Conservation (phyloP, 2,797 vertebrate genomes). For the Spatula versicolor region DNA sequence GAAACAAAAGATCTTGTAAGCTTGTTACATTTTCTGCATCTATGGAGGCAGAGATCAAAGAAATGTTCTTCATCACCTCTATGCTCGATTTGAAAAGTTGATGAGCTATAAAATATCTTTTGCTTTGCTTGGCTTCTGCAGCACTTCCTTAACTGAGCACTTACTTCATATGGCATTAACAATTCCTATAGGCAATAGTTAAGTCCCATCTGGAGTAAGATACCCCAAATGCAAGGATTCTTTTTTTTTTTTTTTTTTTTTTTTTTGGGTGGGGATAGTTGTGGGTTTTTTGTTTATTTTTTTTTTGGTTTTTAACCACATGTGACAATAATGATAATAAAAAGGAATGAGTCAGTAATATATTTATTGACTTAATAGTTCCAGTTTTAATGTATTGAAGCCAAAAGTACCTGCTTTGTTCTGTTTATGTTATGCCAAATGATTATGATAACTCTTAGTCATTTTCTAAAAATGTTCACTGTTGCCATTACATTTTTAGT, state of each 20-base stretch:
- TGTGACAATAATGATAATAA: neutral
- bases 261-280: neutral
- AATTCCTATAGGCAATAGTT: conserved; percentile 4
- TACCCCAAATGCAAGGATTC: neutral
- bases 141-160: neutral
- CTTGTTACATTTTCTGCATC: neutral
- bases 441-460: neutral
- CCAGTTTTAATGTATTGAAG: neutral
- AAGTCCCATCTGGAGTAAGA: conserved; percentile 25
- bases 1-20: neutral
- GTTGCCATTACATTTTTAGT: neutral
- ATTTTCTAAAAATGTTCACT: neutral
- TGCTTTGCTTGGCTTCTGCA: neutral
- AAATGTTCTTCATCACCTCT: conserved; percentile 33
- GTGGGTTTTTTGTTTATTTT: neutral
- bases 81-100: conserved; percentile 29
- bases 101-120: conserved; percentile 50
- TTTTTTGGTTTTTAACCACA: neutral
- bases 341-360: conserved; percentile 21
- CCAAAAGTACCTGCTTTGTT: conserved; percentile 27
- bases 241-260: too few relatives aligned
- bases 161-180: neutral
- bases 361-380: conserved; percentile 11
- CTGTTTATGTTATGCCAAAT: conserved; percentile 4
- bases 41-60: conserved; percentile 21